Conservation (phyloP, 2,888 invertebrate species). For the Acrobasis repandana region DNA sequence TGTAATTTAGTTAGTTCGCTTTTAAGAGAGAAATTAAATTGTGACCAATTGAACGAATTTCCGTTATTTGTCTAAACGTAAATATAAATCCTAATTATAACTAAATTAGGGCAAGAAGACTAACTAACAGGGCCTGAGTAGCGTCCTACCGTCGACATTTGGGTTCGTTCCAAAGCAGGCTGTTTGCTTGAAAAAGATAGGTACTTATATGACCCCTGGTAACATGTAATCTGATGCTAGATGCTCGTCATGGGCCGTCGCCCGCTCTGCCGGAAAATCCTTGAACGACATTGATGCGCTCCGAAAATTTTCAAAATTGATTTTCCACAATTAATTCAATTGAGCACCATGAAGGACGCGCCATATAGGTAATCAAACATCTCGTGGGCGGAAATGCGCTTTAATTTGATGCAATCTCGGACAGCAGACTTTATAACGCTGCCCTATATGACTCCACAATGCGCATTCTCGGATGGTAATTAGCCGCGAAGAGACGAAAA, state of each 20-base stretch:
- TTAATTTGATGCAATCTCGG: slow-evolving; percentile 21
- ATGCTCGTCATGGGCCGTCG: slow-evolving; percentile 42
- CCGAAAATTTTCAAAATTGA: slow-evolving; percentile 54
- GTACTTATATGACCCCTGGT: not conserved
- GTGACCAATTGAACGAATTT: no score
- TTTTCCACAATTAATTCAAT: slow-evolving; percentile 54
- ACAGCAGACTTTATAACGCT: not conserved
- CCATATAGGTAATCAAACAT: slow-evolving; percentile 24
- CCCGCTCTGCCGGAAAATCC: slow-evolving; percentile 49
- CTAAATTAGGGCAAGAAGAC: no score
- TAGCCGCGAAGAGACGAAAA: slow-evolving; percentile 42
- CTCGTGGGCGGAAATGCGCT: slow-evolving; percentile 15
- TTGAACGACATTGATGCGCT: slow-evolving; percentile 57
- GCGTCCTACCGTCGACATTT: no score
- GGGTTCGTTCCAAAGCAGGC: not conserved
- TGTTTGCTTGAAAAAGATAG: not conserved
- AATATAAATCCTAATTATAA: no score
- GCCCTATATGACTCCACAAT: slow-evolving; percentile 35
- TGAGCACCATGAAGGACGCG: slow-evolving; percentile 45
- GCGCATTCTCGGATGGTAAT: slow-evolving; percentile 39
- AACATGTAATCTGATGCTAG: slow-evolving; percentile 19
- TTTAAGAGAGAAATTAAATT: no score
- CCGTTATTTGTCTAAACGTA: no score
- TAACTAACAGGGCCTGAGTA: no score
- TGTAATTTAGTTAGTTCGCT: no score